Evolutionary conservation across 2,113 vertebrate genomes (phyloP), one percentile per base, ranked within the genome.

Genomic region (Sceloporus tristichus): DNA sequence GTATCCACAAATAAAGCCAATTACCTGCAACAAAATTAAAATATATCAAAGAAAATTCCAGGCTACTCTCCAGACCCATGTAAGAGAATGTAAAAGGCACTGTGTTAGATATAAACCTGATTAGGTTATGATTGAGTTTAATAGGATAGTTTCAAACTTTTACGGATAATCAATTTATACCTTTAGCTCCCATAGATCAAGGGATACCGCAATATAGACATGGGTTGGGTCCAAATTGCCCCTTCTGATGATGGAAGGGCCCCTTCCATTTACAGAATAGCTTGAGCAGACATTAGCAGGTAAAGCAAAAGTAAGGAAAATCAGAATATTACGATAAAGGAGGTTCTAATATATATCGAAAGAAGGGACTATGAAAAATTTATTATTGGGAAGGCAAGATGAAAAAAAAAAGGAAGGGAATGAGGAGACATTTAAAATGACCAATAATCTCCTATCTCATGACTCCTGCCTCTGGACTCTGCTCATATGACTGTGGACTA

Each of bases 1-100:
- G 85, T 98, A 98, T 29, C 99, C 99, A 62, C 97, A 99, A 89
- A 98, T 94, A 77, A 99, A 99, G 79, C 99, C 99, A 94, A 99
- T 97, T 83, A 98, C 93, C 99, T 99, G 93, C 6, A 90, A 93
- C 34, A n/a, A 86, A 21, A 34, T 21, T 79, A 0, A 9, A 2
- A 27, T 38, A 9, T 0, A 82, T 87, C 71, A 91, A 92, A 3
- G 23, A 71, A 73, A 91, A 82, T 88, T 70, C 5, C 84, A 73
- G 14, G n/a, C 27, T 54, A 70, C 14, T 79, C 23, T 14, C 13
- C 53, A 18, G 1, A 87, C 8, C 40, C 65, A 65, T 83, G 65
- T 79, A 8, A 9, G 2, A 66, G 9, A 42, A 9, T 62, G 54
- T 68, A 27, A 77, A 77, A 59, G 11, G 27, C 62, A 29, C 3